A percentile compares a stretch with the other conserved stretches of the same genome.
These are phyloP conservation scores for Nycticryphes semicollaris DNA, from an alignment of 2,113 vertebrate species.

Conservation along the genomic window DNA sequence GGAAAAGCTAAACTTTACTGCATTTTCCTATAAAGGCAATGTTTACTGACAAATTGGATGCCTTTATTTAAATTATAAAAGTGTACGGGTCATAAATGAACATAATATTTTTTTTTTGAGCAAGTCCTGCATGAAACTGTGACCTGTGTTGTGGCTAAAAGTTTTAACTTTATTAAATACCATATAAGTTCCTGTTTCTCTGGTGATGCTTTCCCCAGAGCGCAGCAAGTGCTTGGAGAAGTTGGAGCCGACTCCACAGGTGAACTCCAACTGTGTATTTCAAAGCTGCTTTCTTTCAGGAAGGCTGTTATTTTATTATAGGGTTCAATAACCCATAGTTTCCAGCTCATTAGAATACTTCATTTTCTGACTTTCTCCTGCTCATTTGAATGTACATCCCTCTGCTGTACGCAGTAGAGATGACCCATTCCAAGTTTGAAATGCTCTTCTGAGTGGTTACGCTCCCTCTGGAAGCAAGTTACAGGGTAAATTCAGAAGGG, in stretches of 20 bases:
- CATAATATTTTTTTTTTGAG: not conserved
- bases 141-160: not conserved
- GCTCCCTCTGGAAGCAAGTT: not conserved
- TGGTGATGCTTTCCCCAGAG: not conserved
- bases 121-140: not conserved
- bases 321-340: not conserved
- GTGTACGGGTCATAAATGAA: not conserved
- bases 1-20: not conserved
- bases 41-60: not conserved
- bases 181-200: not conserved
- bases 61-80: not conserved
- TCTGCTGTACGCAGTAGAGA: not conserved
- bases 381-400: fast-evolving
- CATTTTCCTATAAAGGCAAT: not conserved
- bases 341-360: not conserved
- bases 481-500: not conserved
- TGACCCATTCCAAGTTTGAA: fast-evolving
- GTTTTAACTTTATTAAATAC: not conserved
- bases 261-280: not conserved
- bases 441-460: not conserved
- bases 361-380: not conserved
- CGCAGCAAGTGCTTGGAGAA: not conserved
- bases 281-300: not conserved
- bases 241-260: not conserved
- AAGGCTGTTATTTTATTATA: not conserved